These are phyloP conservation scores for Hymenopus coronatus DNA, from an alignment of 2,888 invertebrate species.

Conservation along the genomic window DNA sequence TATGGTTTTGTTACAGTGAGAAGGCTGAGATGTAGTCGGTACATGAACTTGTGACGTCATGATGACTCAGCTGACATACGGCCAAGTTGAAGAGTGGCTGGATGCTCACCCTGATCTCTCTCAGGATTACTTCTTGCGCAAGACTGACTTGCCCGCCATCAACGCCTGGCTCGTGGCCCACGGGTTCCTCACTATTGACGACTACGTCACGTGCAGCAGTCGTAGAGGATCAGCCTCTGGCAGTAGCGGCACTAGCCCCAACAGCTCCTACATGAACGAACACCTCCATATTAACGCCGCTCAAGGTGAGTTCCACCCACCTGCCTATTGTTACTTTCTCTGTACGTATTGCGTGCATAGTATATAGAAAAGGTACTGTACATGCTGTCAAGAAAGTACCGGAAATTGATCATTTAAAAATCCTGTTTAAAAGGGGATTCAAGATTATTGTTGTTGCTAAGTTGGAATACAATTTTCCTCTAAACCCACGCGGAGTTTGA, in stretches of 20 bases:
- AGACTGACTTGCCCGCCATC: conserved; percentile 48
- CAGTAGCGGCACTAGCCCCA: conserved; percentile 22
- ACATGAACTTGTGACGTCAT: not conserved
- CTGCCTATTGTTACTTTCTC: too few species aligned
- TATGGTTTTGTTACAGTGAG: not conserved
- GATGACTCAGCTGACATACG: conserved; percentile 38
- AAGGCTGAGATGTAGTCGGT: not conserved
- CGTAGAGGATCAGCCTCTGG: conserved; percentile 29
- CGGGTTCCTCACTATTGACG: conserved; percentile 47
- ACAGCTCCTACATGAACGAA: not conserved
- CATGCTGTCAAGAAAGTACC: too few species aligned
- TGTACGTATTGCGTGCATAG: too few species aligned
- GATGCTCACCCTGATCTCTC: conserved; percentile 48
- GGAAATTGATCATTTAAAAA: too few species aligned
- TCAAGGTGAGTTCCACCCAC: not conserved
- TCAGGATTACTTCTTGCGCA: conserved; percentile 50
- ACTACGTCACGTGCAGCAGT: conserved; percentile 38
- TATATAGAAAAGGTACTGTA: too few species aligned
- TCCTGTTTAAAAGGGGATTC: too few species aligned
- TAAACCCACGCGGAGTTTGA: too few species aligned
- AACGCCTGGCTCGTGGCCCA: conserved; percentile 51
- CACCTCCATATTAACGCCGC: not conserved
- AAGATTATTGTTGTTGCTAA: too few species aligned
- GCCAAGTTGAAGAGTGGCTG: conserved; percentile 50
- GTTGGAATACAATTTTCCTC: too few species aligned